These are phyloP conservation scores for Augochlora pura DNA, from an alignment of 1,140 invertebrate species.

Conservation along the genomic window DNA sequence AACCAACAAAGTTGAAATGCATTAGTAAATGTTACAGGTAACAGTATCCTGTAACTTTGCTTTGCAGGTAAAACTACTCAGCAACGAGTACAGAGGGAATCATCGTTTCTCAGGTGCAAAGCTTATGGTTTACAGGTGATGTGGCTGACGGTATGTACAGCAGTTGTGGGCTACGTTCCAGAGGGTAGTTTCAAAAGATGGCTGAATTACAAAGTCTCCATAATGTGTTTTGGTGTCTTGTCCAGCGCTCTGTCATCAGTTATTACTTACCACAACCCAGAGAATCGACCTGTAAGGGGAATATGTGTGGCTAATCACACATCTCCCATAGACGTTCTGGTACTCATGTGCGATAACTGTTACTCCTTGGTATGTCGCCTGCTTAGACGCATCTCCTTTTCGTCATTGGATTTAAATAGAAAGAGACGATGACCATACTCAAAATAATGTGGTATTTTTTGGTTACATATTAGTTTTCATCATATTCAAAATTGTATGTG, in stretches of 20 bases:
- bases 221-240: slow-evolving; percentile 94
- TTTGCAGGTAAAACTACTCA: slow-evolving; percentile 64
- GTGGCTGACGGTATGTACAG: slow-evolving; percentile 91
- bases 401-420: too few relatives aligned
- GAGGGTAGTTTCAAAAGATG: slow-evolving; percentile 88
- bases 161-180: slow-evolving; percentile 90
- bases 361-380: slow-evolving; percentile 95
- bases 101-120: slow-evolving; percentile 59
- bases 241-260: slow-evolving; percentile 93
- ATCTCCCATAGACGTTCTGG: slow-evolving; percentile 98
- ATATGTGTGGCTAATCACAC: slow-evolving; percentile 99
- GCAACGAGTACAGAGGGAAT: slow-evolving; percentile 55
- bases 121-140: slow-evolving; percentile 84
- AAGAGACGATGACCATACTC: too few relatives aligned
- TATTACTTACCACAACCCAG: slow-evolving; percentile 92
- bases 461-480: too few relatives aligned
- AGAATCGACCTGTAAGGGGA: slow-evolving; percentile 89
- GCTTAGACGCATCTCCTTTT: background rate
- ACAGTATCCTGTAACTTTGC: slow-evolving; percentile 63
- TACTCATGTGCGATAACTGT: slow-evolving; percentile 98
- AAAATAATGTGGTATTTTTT: too few relatives aligned
- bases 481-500: background rate
- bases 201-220: slow-evolving; percentile 89
- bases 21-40: slow-evolving; percentile 63
- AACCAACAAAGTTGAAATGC: slow-evolving; percentile 18